Conservation (phyloP, 2,113 vertebrate genomes). For the Atractosteus spatula region DNA sequence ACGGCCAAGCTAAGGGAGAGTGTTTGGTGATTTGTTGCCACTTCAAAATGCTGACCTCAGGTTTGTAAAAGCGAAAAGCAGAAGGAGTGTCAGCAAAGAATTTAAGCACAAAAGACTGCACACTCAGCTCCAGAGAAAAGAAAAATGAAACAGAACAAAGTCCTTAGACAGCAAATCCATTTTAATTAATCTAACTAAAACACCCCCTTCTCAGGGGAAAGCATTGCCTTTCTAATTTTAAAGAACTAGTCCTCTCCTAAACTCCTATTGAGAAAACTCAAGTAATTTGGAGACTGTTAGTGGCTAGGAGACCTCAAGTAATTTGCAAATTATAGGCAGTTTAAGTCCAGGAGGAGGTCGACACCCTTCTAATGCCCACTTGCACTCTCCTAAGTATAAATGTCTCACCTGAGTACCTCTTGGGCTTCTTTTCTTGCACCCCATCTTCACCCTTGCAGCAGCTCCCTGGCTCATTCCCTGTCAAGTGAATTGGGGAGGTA, state of each 20-base stretch:
- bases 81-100: not conserved
- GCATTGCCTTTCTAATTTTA: too few relatives aligned
- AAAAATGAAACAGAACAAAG: slow-evolving; percentile 2
- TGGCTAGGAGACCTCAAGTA: not conserved
- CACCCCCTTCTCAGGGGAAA: too few relatives aligned
- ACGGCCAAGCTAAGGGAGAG: not conserved
- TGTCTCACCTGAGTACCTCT: too few relatives aligned
- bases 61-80: not conserved
- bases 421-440: too few relatives aligned
- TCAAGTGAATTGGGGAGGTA: too few relatives aligned
- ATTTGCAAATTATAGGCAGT: not conserved
- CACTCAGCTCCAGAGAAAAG: not conserved
- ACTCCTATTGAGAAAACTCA: not conserved
- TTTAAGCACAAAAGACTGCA: not conserved
- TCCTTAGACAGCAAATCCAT: slow-evolving; percentile 8
- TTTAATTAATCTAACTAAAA: not conserved
- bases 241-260: too few relatives aligned
- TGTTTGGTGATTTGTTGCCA: not conserved
- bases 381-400: too few relatives aligned
- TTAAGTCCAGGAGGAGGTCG: too few relatives aligned
- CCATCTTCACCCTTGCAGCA: too few relatives aligned
- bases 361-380: not conserved
- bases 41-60: not conserved
- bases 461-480: too few relatives aligned
- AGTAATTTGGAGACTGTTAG: not conserved